Percentiles rank a stretch among this genome's conserved stretches.
These are phyloP conservation scores for Phengaris arion DNA, from an alignment of 2,888 invertebrate genomes.

Conservation along the genomic window DNA sequence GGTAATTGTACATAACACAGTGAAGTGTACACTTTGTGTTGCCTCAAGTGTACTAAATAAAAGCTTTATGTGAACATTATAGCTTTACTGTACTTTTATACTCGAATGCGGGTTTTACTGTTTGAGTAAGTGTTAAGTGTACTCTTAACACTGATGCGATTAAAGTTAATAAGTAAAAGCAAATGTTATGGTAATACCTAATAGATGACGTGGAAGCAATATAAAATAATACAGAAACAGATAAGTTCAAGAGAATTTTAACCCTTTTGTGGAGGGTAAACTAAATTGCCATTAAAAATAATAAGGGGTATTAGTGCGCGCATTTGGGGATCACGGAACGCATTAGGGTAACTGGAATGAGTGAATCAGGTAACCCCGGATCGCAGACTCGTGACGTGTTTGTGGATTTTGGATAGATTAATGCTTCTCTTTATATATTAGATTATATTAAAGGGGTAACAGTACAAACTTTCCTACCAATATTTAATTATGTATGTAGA, in stretches of 20 bases:
- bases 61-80: conserved; percentile 14
- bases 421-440: background rate
- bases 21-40: conserved; percentile 32
- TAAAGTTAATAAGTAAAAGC: background rate
- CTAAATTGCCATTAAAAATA: conserved; percentile 15
- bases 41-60: conserved; percentile 32
- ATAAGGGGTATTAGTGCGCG: conserved; percentile 11
- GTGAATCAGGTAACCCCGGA: conserved; percentile 11
- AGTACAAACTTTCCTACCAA: background rate
- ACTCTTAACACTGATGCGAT: background rate
- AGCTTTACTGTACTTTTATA: conserved; percentile 10
- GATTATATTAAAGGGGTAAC: background rate
- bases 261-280: conserved; percentile 5
- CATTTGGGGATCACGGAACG: conserved; percentile 7
- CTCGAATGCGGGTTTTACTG: background rate
- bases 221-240: background rate
- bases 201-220: background rate
- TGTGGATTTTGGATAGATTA: background rate
- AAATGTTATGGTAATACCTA: background rate
- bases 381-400: background rate
- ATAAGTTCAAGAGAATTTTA: background rate
- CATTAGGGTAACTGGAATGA: conserved; percentile 15
- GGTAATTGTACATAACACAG: conserved; percentile 21
- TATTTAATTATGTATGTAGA: background rate
- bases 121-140: background rate